Percentiles rank a stretch among this genome's conserved stretches.
phyloP scores from a whole-genome alignment of 2,888 invertebrate genomes.

The Brachyopa scutellaris region DNA sequence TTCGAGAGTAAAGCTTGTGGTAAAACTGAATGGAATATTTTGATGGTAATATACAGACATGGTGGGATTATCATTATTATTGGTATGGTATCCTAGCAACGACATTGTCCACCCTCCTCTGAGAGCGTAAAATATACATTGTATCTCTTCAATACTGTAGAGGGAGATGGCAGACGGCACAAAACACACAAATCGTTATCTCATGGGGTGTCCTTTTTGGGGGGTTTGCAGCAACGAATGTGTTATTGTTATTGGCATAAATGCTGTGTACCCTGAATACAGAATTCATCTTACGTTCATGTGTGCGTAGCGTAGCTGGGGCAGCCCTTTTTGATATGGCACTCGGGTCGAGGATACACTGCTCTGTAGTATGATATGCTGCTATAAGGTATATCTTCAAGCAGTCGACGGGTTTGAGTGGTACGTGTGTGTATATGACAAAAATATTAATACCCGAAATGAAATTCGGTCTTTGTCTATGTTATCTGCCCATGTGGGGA shows the following conservation, averaged over 20 bases:
- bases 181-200: slow-evolving; percentile 62
- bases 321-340: slow-evolving; percentile 58
- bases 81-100: slow-evolving; percentile 72
- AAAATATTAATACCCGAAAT: slow-evolving; percentile 72
- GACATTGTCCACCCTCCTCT: slow-evolving; percentile 19
- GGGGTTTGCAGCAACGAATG: slow-evolving; percentile 65
- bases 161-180: slow-evolving; percentile 35
- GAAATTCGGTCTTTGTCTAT: slow-evolving; percentile 58
- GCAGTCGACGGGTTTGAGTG: slow-evolving; percentile 34
- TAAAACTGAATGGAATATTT: slow-evolving; percentile 67
- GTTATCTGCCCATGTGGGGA: slow-evolving; percentile 30
- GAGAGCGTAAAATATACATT: slow-evolving; percentile 32
- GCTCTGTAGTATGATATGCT: neutral
- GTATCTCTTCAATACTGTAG: slow-evolving; percentile 28
- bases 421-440: slow-evolving; percentile 63
- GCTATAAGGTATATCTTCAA: slow-evolving; percentile 14
- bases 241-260: slow-evolving; percentile 72
- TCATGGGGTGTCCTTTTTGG: slow-evolving; percentile 57
- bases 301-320: slow-evolving; percentile 11
- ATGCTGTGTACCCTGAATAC: slow-evolving; percentile 70
- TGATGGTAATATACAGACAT: slow-evolving; percentile 68
- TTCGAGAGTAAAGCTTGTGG: slow-evolving; percentile 55
- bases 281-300: slow-evolving; percentile 63
- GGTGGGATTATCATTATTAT: slow-evolving; percentile 71
- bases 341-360: neutral